Percentiles rank a stretch among this genome's conserved stretches.
Evolutionary conservation across 1,140 invertebrate genomes (phyloP).

Genomic region (Leguminivora glycinivorella): DNA sequence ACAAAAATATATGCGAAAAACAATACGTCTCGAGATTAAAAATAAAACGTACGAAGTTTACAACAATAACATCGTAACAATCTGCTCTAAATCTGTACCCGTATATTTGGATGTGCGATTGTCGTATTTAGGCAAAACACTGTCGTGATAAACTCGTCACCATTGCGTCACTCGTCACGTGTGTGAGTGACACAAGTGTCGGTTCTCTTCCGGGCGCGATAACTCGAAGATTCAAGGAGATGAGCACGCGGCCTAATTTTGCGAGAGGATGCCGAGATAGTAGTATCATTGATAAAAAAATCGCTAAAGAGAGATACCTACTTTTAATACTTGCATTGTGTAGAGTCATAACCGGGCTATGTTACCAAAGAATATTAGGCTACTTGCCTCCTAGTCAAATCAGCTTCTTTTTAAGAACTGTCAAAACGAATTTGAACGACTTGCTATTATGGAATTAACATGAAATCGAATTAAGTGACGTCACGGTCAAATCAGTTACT

Average conservation of each 20-base stretch:
- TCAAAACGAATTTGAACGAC: no score
- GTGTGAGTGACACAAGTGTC: slow-evolving; percentile 11
- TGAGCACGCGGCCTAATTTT: slow-evolving; percentile 3
- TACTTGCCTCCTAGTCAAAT: no score
- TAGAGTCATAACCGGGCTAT: no score
- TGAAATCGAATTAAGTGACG: no score
- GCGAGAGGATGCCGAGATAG: neutral
- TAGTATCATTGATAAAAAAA: neutral
- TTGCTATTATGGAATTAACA: no score
- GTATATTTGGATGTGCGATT: neutral
- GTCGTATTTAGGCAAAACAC: neutral
- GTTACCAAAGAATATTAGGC: no score
- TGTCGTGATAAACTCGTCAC: neutral
- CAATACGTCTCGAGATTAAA: neutral
- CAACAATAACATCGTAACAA: neutral
- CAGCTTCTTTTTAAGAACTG: no score
- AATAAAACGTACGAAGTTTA: neutral
- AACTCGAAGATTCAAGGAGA: neutral
- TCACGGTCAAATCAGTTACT: no score
- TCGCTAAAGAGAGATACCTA: neutral
- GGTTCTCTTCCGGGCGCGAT: neutral
- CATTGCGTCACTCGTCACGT: neutral
- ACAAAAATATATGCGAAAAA: neutral
- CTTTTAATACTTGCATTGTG: no score
- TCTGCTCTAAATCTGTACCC: neutral